Conservation (phyloP, 2,888 invertebrate species). For the Diarsia rubi region DNA sequence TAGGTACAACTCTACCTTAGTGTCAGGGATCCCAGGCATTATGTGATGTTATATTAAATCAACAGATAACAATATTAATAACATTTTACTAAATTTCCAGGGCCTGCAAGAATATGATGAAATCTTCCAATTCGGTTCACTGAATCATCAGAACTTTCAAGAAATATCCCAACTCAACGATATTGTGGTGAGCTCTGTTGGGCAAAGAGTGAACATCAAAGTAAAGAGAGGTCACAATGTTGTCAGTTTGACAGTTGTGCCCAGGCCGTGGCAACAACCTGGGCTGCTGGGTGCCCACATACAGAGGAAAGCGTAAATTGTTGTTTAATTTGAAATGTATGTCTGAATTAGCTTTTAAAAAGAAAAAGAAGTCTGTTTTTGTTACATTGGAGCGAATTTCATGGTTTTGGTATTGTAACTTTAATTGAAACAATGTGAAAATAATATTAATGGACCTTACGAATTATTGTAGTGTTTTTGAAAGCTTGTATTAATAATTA, state of each 20-base stretch:
- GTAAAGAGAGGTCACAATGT: slow-evolving; percentile 86
- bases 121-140: slow-evolving; percentile 94
- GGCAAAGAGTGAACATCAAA: slow-evolving; percentile 89
- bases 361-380: slow-evolving; percentile 4
- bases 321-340: not conserved
- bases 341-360: not conserved
- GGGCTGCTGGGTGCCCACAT: slow-evolving; percentile 93
- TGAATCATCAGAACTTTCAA: slow-evolving; percentile 93
- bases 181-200: slow-evolving; percentile 92
- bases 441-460: not conserved
- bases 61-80: not conserved
- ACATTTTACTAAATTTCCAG: slow-evolving; percentile 81
- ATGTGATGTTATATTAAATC: not conserved
- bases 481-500: not conserved
- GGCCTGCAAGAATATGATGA: slow-evolving; percentile 93
- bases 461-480: not conserved
- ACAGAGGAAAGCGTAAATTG: slow-evolving; percentile 65
- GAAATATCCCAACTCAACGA: slow-evolving; percentile 93
- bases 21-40: too few relatives aligned
- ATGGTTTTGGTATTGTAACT: not conserved
- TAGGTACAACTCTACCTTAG: too few relatives aligned
- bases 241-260: slow-evolving; percentile 92
- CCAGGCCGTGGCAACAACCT: slow-evolving; percentile 94
- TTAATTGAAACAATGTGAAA: not conserved
- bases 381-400: not conserved